Evolutionary conservation across 2,888 invertebrate genomes (phyloP), one percentile per base, ranked within the genome.

Genomic region (Alsophila aescularia): DNA sequence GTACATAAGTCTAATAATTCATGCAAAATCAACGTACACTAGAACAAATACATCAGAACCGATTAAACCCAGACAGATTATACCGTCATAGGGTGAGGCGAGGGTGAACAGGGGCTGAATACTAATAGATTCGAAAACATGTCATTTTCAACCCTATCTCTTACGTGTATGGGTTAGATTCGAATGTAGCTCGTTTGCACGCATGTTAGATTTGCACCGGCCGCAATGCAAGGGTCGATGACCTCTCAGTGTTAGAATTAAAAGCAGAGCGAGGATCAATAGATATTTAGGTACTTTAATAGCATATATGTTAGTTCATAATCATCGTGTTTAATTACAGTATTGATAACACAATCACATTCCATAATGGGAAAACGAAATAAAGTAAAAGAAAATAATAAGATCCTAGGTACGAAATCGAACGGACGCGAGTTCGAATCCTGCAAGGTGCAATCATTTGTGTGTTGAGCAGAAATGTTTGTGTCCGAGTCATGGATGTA

Each of bases 21-120:
- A 31, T 8, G 8, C 10, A 16, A 40, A 16, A 42, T 43, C 32
- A 21, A 41, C 21, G 16, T 8, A 42, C 42, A 49, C 58, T 55
- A 66, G 67, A 62, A 68, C 73, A 80, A 78, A 58, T 45, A 75
- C 77, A 79, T 81, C 81, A 79, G 71, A 74, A 75, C 69, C 75
- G 77, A 87, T 88, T 86, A 85, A 73, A 80, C 75, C 79, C 85
- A 86, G 82, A 81, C 87, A 74, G 81, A 83, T 82, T 79, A 81
- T 64, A 70, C 69, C 75, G 71, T 78, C 74, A 74, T 67, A 58
- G 83, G 80, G 82, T 66, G 83, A 81, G 83, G n/a, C n/a, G n/a
- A n/a, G n/a, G 81, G 83, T 73, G 74, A 72, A 66, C 52, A 58
- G 72, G 76, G 80, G 69, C 56, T 67, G 67, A 53, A 64, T 57